Evolutionary conservation across 2,797 vertebrate species (phyloP), one percentile per base, ranked within the genome.

Genomic region (Bradypodion ventrale): DNA sequence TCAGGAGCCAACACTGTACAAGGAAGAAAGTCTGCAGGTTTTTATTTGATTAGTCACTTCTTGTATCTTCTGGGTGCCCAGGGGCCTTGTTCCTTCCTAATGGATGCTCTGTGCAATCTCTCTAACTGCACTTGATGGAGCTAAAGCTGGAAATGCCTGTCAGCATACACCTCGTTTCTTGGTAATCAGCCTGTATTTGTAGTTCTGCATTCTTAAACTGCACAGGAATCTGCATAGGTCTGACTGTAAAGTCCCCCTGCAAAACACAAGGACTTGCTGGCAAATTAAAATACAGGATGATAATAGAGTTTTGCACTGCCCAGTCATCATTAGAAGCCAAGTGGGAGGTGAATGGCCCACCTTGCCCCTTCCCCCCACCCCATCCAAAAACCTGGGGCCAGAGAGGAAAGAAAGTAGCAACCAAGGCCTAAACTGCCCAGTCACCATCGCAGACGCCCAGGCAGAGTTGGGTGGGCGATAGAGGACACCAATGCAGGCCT

Each of bases 1-100:
- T 72, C 29, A 37, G 69, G 25, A 70, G 62, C 60, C 44, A 49
- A 66, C 37, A 40, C 73, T 72, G 7, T 23, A 72, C 44, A 49
- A 70, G 32, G 27, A 75, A 83, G 72, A 12, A 52, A 62, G 65
- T 52, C 70, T 75, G 63, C 70, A 83, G n/a, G 40, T 74, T 59
- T 63, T 78, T 66, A 78, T 78, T 73, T 74, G 75, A 83, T 66
- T 78, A 83, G 75, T 78, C 70, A 68, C n/a, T 9, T 83, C 42
- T 56, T 63, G 46, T n/a, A 40, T 70, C 68, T 75, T 66, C 62
- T 63, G 42, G 42, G 75, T 66, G 46, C 35, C 78, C 42, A 79
- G 27, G 19, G 74, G 78, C 86, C 63, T 56, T 52, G 27, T 76
- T 69, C 44, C 29, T 75, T 72, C 52, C 72, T 76, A 70, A 52